Percentiles rank a stretch among this genome's conserved stretches.
phyloP scores from a whole-genome alignment of 1,140 invertebrate species.

The Zaprionus capensis region DNA sequence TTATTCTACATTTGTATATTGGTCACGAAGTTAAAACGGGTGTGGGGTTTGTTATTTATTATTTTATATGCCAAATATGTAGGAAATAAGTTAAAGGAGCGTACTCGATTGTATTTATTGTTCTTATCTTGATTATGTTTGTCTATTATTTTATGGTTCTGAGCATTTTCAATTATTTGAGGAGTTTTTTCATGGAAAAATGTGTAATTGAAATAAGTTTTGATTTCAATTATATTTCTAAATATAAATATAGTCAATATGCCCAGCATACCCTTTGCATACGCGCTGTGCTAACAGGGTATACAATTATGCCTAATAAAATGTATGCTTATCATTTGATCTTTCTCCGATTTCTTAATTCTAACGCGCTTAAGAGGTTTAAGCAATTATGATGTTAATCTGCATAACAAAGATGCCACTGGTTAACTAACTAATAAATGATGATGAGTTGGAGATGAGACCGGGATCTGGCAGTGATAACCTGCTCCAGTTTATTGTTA shows the following conservation, averaged over 20 bases:
- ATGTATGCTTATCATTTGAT: not conserved
- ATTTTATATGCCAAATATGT: too few relatives aligned
- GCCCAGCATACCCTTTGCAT: not conserved
- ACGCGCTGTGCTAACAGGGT: not conserved
- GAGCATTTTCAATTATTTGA: not conserved
- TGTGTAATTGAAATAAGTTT: too few relatives aligned
- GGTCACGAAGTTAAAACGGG: too few relatives aligned
- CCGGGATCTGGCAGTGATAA: not conserved
- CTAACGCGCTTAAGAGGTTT: not conserved
- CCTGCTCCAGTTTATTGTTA: conserved; percentile 11
- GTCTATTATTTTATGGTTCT: not conserved
- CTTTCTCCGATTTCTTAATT: not conserved
- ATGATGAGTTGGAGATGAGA: not conserved
- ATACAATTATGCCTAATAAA: not conserved
- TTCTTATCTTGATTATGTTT: not conserved
- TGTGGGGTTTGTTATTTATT: too few relatives aligned
- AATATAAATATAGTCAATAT: not conserved
- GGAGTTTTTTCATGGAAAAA: too few relatives aligned
- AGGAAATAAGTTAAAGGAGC: too few relatives aligned
- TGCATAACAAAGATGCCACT: conserved; percentile 2
- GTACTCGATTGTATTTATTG: not conserved
- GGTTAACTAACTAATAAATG: not conserved
- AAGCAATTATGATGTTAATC: not conserved
- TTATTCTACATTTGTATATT: too few relatives aligned
- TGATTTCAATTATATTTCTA: not conserved